A percentile compares a stretch with the other conserved stretches of the same genome.
Evolutionary conservation across 2,797 vertebrate species (phyloP).

Genomic region (Danio choprae): DNA sequence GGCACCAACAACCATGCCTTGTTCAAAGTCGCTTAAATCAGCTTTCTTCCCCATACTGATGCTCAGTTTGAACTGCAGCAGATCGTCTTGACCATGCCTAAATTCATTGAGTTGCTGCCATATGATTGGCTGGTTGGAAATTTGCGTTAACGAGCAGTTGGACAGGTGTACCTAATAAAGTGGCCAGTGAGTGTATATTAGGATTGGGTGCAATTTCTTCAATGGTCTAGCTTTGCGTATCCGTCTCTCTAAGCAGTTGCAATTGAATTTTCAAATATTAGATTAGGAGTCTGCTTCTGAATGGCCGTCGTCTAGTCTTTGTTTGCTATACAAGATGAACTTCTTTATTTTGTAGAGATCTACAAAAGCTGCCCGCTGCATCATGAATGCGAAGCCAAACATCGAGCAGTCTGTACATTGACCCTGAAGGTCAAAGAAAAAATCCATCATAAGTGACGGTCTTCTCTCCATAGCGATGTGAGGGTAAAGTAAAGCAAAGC

Average conservation of each 20-base stretch:
- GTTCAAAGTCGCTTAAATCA: too few relatives aligned
- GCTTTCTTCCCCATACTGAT: too few relatives aligned
- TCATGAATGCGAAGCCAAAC: conserved; percentile 44
- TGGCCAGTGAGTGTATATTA: neutral
- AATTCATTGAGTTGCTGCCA: too few relatives aligned
- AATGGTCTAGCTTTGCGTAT: neutral
- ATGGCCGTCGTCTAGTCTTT: conserved; percentile 5
- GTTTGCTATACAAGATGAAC: conserved; percentile 31
- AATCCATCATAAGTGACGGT: conserved; percentile 57
- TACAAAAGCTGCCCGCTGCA: conserved; percentile 7
- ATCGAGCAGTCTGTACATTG: conserved; percentile 28
- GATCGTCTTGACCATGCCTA: too few relatives aligned
- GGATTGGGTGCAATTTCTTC: neutral
- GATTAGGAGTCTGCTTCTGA: neutral
- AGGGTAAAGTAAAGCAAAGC: conserved; percentile 33
- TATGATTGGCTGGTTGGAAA: too few relatives aligned
- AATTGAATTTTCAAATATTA: conserved; percentile 23
- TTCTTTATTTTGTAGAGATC: neutral
- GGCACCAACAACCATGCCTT: too few relatives aligned
- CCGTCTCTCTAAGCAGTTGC: neutral
- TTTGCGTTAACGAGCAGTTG: too few relatives aligned
- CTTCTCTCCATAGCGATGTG: conserved; percentile 43
- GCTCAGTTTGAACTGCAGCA: too few relatives aligned
- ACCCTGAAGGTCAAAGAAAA: conserved; percentile 39
- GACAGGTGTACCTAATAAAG: too few relatives aligned